These are phyloP conservation scores for Neolamprologus variostigma DNA, from an alignment of 2,113 vertebrate species.

Conservation along the genomic window DNA sequence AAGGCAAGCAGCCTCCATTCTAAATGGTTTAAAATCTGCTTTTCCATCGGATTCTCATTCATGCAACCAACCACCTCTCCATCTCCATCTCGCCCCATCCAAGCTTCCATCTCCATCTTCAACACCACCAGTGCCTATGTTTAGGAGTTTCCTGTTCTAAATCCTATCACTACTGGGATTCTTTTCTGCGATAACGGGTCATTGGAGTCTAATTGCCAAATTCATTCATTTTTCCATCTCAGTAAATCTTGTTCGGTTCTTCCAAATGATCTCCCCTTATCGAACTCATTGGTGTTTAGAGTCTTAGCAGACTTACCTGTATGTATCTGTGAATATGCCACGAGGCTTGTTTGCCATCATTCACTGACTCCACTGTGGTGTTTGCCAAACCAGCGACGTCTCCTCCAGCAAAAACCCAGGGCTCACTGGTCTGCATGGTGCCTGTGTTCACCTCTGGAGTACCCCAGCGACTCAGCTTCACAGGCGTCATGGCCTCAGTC, in stretches of 20 bases:
- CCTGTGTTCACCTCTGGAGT: slow-evolving; percentile 85
- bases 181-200: not conserved
- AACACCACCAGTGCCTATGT: not conserved
- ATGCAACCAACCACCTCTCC: not conserved
- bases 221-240: not conserved
- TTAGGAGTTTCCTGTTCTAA: not conserved
- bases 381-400: slow-evolving; percentile 85
- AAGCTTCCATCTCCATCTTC: not conserved
- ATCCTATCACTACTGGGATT: rapidly evolving
- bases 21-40: not conserved
- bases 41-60: not conserved
- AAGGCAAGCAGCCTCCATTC: not conserved
- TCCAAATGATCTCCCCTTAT: not conserved
- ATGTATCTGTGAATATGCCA: slow-evolving; percentile 89
- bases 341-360: slow-evolving; percentile 92
- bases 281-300: not conserved
- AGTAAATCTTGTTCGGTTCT: not conserved
- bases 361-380: slow-evolving; percentile 90
- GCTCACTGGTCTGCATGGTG: slow-evolving; percentile 90
- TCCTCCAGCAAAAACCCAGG: slow-evolving; percentile 90
- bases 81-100: not conserved
- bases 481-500: slow-evolving; percentile 79
- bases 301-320: slow-evolving; percentile 67
- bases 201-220: not conserved
- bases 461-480: slow-evolving; percentile 85